phyloP scores from a whole-genome alignment of 1,140 invertebrate species.

The Monochamus saltuarius region DNA sequence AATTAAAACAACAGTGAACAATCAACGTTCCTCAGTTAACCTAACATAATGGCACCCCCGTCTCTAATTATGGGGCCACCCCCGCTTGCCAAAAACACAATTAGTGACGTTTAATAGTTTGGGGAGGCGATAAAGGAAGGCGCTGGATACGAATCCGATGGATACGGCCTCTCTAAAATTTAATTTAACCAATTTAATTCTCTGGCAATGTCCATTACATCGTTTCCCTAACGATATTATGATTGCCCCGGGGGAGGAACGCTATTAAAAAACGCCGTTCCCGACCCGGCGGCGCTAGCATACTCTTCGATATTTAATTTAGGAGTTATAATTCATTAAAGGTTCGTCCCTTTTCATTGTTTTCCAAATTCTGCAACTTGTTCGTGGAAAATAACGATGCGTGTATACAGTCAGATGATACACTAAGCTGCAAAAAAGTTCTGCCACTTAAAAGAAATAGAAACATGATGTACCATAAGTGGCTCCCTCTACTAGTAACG shows the following conservation, averaged over 20 bases:
- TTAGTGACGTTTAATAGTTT: slow-evolving; percentile 4
- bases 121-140: not conserved
- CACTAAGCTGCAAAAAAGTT: no score
- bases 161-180: slow-evolving; percentile 2
- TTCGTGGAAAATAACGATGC: no score
- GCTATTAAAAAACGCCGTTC: not conserved
- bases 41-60: no score
- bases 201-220: slow-evolving; percentile 1
- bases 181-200: slow-evolving; percentile 12
- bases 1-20: no score
- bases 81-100: no score
- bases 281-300: not conserved
- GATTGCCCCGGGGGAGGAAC: not conserved
- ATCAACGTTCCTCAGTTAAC: no score
- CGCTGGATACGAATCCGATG: not conserved
- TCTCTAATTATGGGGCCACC: no score
- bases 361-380: not conserved
- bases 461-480: no score
- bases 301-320: not conserved
- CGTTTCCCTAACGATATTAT: slow-evolving; percentile 13
- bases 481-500: no score
- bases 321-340: not conserved
- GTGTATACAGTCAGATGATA: no score
- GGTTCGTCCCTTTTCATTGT: not conserved
- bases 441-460: no score